Evolutionary conservation across 2,113 vertebrate species (phyloP).

Genomic region (Amazona vittata): DNA sequence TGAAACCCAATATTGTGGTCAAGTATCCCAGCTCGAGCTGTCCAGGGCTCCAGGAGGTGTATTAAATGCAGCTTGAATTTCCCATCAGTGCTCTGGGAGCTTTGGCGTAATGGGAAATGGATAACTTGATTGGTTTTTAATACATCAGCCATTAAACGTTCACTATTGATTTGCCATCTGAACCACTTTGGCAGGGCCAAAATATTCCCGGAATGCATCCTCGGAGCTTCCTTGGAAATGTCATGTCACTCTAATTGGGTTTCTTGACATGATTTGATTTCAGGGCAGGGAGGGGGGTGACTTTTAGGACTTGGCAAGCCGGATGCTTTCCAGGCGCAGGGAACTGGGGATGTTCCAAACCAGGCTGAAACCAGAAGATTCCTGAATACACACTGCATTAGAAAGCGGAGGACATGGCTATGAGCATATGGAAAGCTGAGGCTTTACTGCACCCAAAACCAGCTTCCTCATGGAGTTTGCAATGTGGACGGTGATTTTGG

Average conservation of each 20-base stretch:
- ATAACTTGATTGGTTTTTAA: neutral
- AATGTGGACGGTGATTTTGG: neutral
- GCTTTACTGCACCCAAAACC: accelerated
- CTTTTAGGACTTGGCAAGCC: neutral
- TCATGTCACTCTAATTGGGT: conserved; percentile 8
- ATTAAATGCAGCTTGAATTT: neutral
- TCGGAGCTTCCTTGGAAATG: conserved; percentile 40
- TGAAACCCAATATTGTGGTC: neutral
- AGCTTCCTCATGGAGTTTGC: accelerated
- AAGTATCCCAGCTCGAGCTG: neutral
- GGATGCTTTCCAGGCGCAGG: neutral
- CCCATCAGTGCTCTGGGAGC: neutral
- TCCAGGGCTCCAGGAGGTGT: neutral
- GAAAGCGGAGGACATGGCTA: neutral
- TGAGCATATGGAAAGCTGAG: neutral
- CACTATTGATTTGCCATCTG: conserved; percentile 19
- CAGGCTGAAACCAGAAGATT: neutral
- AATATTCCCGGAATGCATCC: conserved; percentile 14
- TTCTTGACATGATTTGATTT: conserved; percentile 42
- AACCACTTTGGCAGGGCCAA: neutral
- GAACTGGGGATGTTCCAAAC: neutral
- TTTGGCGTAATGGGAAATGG: neutral
- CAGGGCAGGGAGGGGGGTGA: neutral
- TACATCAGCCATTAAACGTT: neutral
- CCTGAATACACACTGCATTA: neutral